Evolutionary conservation across 2,888 invertebrate genomes (phyloP).

Genomic region (Patella ulyssiponensis): DNA sequence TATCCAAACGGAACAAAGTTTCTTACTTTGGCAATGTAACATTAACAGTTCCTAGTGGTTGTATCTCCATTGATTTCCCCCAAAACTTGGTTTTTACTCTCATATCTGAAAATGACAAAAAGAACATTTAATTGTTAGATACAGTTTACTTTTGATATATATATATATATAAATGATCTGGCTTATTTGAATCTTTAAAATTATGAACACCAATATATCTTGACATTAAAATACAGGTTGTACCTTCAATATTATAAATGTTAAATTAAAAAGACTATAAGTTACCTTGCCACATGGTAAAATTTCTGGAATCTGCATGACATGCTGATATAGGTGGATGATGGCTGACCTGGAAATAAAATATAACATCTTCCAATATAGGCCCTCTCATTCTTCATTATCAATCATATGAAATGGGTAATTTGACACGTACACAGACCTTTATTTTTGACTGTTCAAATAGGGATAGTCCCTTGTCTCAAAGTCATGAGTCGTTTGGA

Average conservation of each 20-base stretch:
- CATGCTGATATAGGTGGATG: slow-evolving; percentile 89
- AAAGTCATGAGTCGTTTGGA: too few species aligned
- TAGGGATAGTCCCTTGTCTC: too few species aligned
- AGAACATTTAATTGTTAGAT: slow-evolving; percentile 18
- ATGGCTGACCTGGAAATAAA: slow-evolving; percentile 80
- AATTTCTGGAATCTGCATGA: slow-evolving; percentile 83
- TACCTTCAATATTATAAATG: too few species aligned
- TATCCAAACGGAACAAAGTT: neutral
- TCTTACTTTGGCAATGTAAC: slow-evolving; percentile 74
- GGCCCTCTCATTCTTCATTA: too few species aligned
- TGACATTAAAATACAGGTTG: too few species aligned
- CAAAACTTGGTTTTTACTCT: slow-evolving; percentile 90
- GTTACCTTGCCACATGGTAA: slow-evolving; percentile 82
- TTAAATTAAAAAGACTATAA: neutral
- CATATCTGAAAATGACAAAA: slow-evolving; percentile 75
- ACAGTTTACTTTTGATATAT: too few species aligned
- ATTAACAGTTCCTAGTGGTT: slow-evolving; percentile 82
- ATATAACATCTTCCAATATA: neutral
- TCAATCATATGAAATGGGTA: too few species aligned
- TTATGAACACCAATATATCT: too few species aligned
- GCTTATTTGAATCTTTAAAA: too few species aligned
- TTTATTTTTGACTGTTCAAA: too few species aligned
- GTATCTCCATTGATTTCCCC: slow-evolving; percentile 92
- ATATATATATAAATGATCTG: too few species aligned
- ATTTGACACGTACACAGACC: too few species aligned